Percentiles rank a stretch among this genome's conserved stretches.
phyloP scores from a whole-genome alignment of 1,140 invertebrate species.

The Grapholita molesta region DNA sequence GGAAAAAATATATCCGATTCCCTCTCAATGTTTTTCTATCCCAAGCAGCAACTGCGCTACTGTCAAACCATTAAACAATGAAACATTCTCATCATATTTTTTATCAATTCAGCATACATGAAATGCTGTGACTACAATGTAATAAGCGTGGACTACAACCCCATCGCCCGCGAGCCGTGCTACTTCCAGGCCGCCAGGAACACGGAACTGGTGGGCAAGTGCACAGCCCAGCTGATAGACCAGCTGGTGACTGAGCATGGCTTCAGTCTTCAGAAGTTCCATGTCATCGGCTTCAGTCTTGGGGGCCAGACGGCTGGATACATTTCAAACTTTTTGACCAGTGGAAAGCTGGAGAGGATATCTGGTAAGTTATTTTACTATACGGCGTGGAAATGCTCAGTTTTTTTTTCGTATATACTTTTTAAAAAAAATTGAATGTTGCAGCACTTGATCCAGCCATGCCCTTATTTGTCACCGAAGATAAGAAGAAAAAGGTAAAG shows the following conservation, averaged over 20 bases:
- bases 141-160: conserved; percentile 80
- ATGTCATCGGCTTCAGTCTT: conserved; percentile 94
- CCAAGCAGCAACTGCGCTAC: no score
- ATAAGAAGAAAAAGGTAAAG: conserved; percentile 49
- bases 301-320: conserved; percentile 93
- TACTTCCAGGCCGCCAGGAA: conserved; percentile 79
- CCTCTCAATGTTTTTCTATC: no score
- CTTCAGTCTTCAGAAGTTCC: conserved; percentile 81
- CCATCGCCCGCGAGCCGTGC: conserved; percentile 77
- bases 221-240: conserved; percentile 81
- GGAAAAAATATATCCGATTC: no score
- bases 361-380: conserved; percentile 64
- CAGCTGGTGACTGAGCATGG: conserved; percentile 78
- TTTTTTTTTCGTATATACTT: not conserved
- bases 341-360: conserved; percentile 71
- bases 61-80: no score
- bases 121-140: conserved; percentile 79
- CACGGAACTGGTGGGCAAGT: conserved; percentile 78
- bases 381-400: no score
- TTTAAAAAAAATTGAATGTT: not conserved
- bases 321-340: conserved; percentile 81
- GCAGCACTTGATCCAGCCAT: conserved; percentile 81
- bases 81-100: no score
- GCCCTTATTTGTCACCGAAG: conserved; percentile 76
- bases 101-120: conserved; percentile 71